A percentile compares a stretch with the other conserved stretches of the same genome.
These are phyloP conservation scores for Sarotherodon lohbergeri DNA, from an alignment of 2,113 vertebrate species.

Conservation along the genomic window DNA sequence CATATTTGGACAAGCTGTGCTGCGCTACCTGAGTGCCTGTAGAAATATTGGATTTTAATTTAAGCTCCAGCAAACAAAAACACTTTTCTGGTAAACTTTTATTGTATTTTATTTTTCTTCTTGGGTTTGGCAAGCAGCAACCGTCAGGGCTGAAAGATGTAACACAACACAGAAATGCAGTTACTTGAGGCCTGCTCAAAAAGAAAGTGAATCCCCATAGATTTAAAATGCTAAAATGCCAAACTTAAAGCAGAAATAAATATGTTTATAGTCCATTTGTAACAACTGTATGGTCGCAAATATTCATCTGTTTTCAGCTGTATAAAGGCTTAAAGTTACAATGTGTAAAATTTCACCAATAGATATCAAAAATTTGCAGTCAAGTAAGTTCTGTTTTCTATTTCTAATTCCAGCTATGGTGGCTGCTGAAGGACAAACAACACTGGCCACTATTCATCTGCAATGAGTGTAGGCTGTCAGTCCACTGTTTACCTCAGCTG, in stretches of 20 bases:
- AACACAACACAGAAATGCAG: not conserved
- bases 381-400: not conserved
- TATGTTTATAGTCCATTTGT: not conserved
- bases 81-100: not conserved
- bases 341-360: not conserved
- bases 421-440: not conserved
- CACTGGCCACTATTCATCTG: not conserved
- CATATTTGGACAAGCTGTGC: not conserved
- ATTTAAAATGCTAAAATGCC: not conserved
- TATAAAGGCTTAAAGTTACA: not conserved
- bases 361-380: not conserved
- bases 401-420: not conserved
- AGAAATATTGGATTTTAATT: not conserved
- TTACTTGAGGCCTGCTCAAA: not conserved
- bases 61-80: not conserved
- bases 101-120: not conserved
- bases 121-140: not conserved
- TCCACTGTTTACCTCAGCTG: not conserved
- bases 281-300: not conserved
- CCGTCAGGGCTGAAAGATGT: not conserved
- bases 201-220: not conserved
- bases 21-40: not conserved
- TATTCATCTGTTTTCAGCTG: not conserved
- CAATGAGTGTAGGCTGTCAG: not conserved
- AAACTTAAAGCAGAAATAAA: not conserved